Base-by-base conservation (phyloP, 2,113 vertebrate species). In the Mobula birostris region DNA sequence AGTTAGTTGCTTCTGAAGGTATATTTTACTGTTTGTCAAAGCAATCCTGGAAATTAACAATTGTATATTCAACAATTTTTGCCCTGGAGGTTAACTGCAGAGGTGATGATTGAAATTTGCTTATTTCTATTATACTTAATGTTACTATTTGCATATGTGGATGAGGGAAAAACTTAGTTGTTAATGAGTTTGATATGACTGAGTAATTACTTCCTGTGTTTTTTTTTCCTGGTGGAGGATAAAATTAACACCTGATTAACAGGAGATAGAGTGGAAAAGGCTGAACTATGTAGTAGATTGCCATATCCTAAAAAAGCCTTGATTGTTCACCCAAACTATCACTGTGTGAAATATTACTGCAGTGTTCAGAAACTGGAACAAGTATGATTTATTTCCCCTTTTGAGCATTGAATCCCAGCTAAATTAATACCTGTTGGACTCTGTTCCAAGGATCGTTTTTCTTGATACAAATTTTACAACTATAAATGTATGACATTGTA, bases 321-420 rank as follows among this genome's bases (percentile, higher is more conserved):
- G 66, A 72, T 8, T 11, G 66, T 68, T 72, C 19, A 48, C 90
- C 36, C 68, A 21, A 32, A 72, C 66, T 27, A 48, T 72, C 32
- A 72, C 29, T n/a, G 90, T 40, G 61, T 72, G 88, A 92, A 92
- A 92, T 92, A 92, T 68, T 72, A 92, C 66, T 40, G 63, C n/a
- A 21, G 88, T 40, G 66, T 63, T 92, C 61, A 40, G 66, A 72
- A 92, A 92, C 66, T 92, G 32, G 88, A 92, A 21, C 66, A 72
- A 9, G 24, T 29, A 27, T 63, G 83, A 63, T 61, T 87, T 56
- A 87, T 66, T 90, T 88, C 63, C n/a, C 29, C 85, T 90, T 85
- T 68, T 90, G 29, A 32, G 14, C 14, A 32, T 66, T 90, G 27
- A 14, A 29, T 32, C 61, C 58, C 6, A 29, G 58, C 29, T 87